Evolutionary conservation across 2,888 invertebrate genomes (phyloP).

Genomic region (Elaeidobius kamerunicus): DNA sequence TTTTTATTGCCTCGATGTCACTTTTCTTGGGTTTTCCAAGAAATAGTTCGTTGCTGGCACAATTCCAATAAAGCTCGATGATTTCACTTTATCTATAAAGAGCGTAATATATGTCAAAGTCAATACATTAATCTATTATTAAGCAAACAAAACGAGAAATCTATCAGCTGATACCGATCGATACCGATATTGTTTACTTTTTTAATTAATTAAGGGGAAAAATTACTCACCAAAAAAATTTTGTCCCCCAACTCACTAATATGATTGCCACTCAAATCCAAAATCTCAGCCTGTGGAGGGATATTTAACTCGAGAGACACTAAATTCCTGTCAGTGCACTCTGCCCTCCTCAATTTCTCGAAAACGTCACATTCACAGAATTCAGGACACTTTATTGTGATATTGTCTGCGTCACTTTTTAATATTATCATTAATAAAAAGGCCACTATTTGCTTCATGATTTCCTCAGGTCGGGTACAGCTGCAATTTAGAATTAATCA

Average conservation of each 20-base stretch:
- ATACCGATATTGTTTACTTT: constrained; percentile 4
- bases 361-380: constrained; percentile 57
- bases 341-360: constrained; percentile 53
- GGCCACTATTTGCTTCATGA: not conserved
- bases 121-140: too few species aligned
- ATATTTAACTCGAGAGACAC: constrained; percentile 59
- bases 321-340: constrained; percentile 58
- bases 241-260: constrained; percentile 60
- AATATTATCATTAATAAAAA: not conserved
- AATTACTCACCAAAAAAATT: constrained; percentile 57
- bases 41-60: too few species aligned
- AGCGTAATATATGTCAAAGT: too few species aligned
- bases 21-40: too few species aligned
- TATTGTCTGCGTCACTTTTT: not conserved
- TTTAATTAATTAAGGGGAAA: not conserved
- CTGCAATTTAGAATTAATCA: constrained; percentile 9
- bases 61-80: too few species aligned
- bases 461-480: constrained; percentile 10
- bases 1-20: too few species aligned
- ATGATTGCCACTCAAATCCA: constrained; percentile 60
- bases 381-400: constrained; percentile 50
- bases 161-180: too few species aligned
- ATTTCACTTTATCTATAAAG: too few species aligned
- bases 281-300: constrained; percentile 56
- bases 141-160: too few species aligned